These are phyloP conservation scores for Saguinus midas DNA, from an alignment of 2,113 vertebrate species.

Conservation along the genomic window DNA sequence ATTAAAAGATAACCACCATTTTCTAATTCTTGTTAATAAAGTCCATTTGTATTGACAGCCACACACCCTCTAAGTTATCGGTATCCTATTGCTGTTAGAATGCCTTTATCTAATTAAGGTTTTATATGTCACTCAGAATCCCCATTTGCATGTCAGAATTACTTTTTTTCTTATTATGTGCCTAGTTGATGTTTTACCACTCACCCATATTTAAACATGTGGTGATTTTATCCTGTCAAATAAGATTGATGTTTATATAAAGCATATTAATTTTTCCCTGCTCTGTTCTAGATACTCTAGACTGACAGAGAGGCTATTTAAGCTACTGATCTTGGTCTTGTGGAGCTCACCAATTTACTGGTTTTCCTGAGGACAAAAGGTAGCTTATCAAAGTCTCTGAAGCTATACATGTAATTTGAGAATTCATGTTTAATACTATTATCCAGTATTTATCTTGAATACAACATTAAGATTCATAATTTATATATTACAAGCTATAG, in stretches of 20 bases:
- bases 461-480: background rate
- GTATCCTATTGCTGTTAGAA: background rate
- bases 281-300: background rate
- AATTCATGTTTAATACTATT: background rate
- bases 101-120: background rate
- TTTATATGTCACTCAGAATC: background rate
- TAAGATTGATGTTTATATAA: background rate
- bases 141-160: background rate
- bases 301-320: background rate
- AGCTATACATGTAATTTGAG: background rate
- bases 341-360: background rate
- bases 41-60: background rate
- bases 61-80: background rate
- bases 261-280: background rate
- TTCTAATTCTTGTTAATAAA: background rate
- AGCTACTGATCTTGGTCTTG: background rate
- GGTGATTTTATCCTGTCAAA: background rate
- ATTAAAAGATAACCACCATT: background rate
- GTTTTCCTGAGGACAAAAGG: background rate
- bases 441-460: background rate
- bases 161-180: background rate
- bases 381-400: background rate
- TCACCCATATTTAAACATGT: background rate
- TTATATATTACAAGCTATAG: background rate
- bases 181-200: background rate